Base-by-base conservation (phyloP, 2,797 vertebrate species). In the Lagocephalus sceleratus region DNA sequence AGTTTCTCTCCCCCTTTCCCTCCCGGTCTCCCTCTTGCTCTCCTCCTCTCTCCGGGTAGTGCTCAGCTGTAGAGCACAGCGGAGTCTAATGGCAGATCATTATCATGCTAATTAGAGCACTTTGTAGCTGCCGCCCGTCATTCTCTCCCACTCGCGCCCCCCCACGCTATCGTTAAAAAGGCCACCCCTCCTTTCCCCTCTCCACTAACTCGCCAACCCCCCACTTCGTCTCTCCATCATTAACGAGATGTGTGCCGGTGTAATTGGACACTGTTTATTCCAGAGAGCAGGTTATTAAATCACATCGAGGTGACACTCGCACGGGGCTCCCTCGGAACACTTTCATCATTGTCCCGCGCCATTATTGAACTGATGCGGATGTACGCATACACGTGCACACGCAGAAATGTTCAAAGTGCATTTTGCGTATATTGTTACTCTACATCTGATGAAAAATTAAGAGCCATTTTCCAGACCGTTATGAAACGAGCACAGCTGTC, bases 71-170 rank as follows among this genome's bases (percentile, higher is more conserved):
- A 89, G 83, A 86, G 87, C 85, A 77, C 79, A 85, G 83, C 79
- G 68, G 80, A 88, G 85, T 87, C 85, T 88, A 89, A 89, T 88
- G 88, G 84, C 88, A 88, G 86, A 89, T 88, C 88, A 88, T 89
- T 89, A 89, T 89, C 88, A 88, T 89, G 88, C 88, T 89, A 88
- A 89, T 89, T 88, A 88, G 84, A 88, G 86, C 88, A 89, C 88
- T 89, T 89, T 89, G 86, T 89, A 87, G 84, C 88, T 88, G 83
- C 86, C 81, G 85, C 85, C 84, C 82, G 79, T 87, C 82, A 87
- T 81, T 82, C 81, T 79, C 76, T 71, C 76, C 68, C 71, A 68
- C 66, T 67, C 78, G 45, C 74, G 60, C 62, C 69, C 66, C 57
- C 68, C 68, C 74, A 61, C 69, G 56, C 83, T 84, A 83, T 86